Evolutionary conservation across 2,113 vertebrate species (phyloP).

Genomic region (Toxostoma redivivum): DNA sequence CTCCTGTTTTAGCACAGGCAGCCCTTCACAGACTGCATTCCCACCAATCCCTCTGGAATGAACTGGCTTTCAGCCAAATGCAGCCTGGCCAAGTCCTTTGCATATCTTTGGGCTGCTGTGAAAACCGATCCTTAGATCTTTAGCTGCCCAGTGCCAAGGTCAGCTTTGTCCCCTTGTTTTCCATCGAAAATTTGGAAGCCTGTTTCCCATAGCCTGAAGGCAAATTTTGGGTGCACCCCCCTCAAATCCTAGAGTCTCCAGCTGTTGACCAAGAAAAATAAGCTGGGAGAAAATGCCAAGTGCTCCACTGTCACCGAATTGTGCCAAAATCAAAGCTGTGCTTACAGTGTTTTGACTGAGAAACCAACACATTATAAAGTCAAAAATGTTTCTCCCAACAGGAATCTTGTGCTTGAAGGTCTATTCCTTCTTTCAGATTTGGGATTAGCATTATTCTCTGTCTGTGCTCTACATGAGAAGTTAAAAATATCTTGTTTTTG

Average conservation of each 20-base stretch:
- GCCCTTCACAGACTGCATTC: not conserved
- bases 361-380: not conserved
- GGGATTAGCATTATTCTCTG: not conserved
- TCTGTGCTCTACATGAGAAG: not conserved
- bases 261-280: not conserved
- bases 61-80: not conserved
- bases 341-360: not conserved
- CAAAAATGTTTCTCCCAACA: not conserved
- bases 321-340: not conserved
- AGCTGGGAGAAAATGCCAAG: not conserved
- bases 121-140: not conserved
- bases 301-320: fast-evolving
- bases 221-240: not conserved
- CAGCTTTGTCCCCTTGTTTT: not conserved
- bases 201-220: not conserved
- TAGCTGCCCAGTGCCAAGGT: not conserved
- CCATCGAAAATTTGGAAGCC: not conserved
- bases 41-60: not conserved
- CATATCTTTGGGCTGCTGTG: not conserved
- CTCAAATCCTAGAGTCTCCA: not conserved
- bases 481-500: not conserved
- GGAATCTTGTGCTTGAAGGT: not conserved
- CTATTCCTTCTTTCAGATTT: not conserved
- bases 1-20: not conserved
- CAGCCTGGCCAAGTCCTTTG: not conserved